These are phyloP conservation scores for Paradisaea rubra DNA, from an alignment of 2,113 vertebrate species.

Conservation along the genomic window DNA sequence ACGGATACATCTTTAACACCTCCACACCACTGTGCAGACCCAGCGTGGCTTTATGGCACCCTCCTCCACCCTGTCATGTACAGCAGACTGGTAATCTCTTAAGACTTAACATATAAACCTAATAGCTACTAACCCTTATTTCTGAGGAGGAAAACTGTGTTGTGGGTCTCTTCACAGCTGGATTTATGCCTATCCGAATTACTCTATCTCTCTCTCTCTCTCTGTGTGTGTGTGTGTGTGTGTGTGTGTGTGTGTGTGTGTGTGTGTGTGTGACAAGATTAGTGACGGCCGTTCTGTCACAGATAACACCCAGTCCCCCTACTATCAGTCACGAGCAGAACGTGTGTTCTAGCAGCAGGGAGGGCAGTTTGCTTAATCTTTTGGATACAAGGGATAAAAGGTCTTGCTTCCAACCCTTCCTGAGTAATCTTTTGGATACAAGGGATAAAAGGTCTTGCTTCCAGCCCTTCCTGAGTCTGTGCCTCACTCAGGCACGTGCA, in stretches of 20 bases:
- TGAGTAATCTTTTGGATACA: background rate
- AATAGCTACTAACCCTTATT: background rate
- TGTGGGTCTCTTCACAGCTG: background rate
- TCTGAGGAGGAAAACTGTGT: background rate
- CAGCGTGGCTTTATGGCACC: background rate
- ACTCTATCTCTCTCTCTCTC: background rate
- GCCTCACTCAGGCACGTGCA: background rate
- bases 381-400: background rate
- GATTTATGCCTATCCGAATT: background rate
- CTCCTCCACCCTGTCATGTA: background rate
- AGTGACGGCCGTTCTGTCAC: background rate
- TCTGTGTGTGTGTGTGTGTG: background rate
- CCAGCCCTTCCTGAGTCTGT: background rate
- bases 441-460: background rate
- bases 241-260: background rate
- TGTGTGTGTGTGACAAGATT: background rate
- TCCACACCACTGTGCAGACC: background rate
- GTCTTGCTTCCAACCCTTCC: background rate
- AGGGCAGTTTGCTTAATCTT: background rate
- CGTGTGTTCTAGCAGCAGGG: background rate
- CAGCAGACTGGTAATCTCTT: background rate
- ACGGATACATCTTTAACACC: background rate
- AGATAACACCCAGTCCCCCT: background rate
- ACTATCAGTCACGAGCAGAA: background rate
- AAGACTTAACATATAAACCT: background rate